Conservation (phyloP, 2,113 vertebrate species). For the Tupaia tana region DNA sequence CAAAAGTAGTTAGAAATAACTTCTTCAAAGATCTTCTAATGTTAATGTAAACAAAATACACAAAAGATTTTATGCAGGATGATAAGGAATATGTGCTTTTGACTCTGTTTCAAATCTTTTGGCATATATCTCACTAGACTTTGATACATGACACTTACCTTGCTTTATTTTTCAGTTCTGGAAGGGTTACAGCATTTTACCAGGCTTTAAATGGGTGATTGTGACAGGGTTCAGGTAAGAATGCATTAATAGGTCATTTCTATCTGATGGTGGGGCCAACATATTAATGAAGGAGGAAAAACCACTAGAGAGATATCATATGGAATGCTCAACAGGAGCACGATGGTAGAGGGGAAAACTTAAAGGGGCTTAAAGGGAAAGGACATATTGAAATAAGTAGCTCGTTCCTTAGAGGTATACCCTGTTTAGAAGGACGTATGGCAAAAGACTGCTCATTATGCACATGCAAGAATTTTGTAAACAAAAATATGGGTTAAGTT, state of each 20-base stretch:
- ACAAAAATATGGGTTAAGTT: background rate
- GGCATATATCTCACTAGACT: background rate
- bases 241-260: background rate
- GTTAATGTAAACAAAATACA: background rate
- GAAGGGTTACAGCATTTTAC: constrained; percentile 82
- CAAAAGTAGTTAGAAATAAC: background rate
- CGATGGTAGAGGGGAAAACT: background rate
- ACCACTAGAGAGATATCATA: no score
- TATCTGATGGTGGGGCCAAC: background rate
- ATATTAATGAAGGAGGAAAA: background rate
- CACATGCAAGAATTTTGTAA: background rate
- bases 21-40: background rate
- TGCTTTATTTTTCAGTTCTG: constrained; percentile 84
- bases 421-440: background rate
- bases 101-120: background rate
- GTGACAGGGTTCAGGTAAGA: constrained; percentile 85
- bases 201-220: constrained; percentile 81
- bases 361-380: background rate
- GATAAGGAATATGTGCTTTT: background rate
- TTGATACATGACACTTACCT: background rate
- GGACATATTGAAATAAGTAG: background rate
- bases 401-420: background rate
- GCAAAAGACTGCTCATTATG: background rate
- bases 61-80: background rate
- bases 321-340: background rate